phyloP scores from a whole-genome alignment of 1,140 invertebrate species.

The Eulimnadia texana region DNA sequence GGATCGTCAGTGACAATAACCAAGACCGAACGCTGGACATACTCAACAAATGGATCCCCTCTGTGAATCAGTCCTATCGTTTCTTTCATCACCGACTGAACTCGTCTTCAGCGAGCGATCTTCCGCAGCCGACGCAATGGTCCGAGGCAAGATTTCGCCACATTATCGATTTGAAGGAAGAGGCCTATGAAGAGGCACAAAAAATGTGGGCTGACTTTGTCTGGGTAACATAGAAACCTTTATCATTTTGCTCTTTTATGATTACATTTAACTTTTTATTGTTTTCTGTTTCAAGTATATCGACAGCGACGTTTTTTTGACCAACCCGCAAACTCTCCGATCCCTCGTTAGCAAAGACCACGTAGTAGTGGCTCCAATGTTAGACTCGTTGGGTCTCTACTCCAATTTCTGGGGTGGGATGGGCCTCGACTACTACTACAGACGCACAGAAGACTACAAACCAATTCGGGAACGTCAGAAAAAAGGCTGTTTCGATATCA shows the following conservation, averaged over 20 bases:
- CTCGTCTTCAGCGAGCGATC: conserved; percentile 27
- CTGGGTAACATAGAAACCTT: conserved; percentile 40
- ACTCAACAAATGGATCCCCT: conserved; percentile 53
- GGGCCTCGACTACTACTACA: conserved; percentile 74
- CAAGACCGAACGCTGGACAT: conserved; percentile 57
- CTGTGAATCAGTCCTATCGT: conserved; percentile 50
- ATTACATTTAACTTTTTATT: no score
- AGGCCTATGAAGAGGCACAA: conserved; percentile 54
- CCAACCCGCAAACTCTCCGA: conserved; percentile 50
- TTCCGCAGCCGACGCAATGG: conserved; percentile 63
- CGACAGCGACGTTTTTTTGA: conserved; percentile 76
- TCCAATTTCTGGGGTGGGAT: conserved; percentile 95
- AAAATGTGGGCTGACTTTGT: conserved; percentile 70
- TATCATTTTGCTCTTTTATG: background rate
- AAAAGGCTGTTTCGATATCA: conserved; percentile 63
- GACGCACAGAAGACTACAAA: conserved; percentile 70
- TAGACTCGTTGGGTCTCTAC: conserved; percentile 71
- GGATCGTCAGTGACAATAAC: conserved; percentile 81
- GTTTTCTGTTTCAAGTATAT: conserved; percentile 47
- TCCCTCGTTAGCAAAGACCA: conserved; percentile 48
- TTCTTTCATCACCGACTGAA: conserved; percentile 45
- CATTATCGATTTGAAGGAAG: conserved; percentile 65
- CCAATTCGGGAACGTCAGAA: conserved; percentile 57
- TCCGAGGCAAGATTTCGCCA: conserved; percentile 55
- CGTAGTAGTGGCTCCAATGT: conserved; percentile 61